Evolutionary conservation across 2,888 invertebrate species (phyloP), one percentile per base, ranked within the genome.

Genomic region (Amphipoea lucens): DNA sequence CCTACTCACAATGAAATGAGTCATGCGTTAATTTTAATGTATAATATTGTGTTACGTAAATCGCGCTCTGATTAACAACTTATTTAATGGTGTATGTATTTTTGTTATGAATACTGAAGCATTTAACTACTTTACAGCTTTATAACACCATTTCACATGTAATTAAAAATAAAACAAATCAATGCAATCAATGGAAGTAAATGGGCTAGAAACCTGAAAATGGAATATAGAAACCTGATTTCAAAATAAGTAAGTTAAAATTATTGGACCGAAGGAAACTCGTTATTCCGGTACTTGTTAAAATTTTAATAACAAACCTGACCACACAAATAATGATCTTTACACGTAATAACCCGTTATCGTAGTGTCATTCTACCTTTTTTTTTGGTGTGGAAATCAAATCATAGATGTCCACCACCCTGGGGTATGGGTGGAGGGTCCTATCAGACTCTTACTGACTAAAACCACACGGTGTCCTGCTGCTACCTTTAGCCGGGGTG

Each of bases 21-120:
- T 90, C 90, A 90, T 76, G 72, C 48, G 71, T 76, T 70, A 84
- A 81, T 81, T 84, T 82, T n/a, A 70, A 83, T 62, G 14, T 70
- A 80, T 89, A 90, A 81, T 84, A 88, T 78, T 82, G 62, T 79
- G 81, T 88, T 84, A 81, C 92, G 84, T 93, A 93, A 89, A 93
- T 93, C 82, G 92, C 92, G 91, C 86, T 93, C 93, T 80, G 92
- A 81, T 89, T 88, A 88, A 82, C 81, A 79, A 73, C 67, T 74
- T 76, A 80, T 75, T 76, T 74, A 62, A 71, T 83, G 72, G 62
- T 66, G 66, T 71, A 68, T 60, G 60, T 71, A 71, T 77, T 75
- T 12, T 80, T 79, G 40, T 74, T 68, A 72, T 40, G 36, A 74
- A 76, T 67, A 74, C 63, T 71, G 14, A 67, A 57, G 75, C 14